Conservation (phyloP, 1,140 invertebrate genomes). For the Sesamia nonagrioides region DNA sequence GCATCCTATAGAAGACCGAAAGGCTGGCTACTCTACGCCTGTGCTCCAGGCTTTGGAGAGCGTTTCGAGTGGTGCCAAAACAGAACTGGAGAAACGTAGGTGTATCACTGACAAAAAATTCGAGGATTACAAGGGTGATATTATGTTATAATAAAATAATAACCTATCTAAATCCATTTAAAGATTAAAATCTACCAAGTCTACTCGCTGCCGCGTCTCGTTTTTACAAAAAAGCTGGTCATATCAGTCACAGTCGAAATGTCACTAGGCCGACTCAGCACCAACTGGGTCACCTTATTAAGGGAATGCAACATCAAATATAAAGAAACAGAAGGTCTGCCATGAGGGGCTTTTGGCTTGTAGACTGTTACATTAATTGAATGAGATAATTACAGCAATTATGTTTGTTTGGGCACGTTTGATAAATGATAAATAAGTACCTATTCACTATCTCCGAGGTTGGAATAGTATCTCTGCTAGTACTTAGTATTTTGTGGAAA, state of each 20-base stretch:
- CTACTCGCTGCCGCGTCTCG: not conserved
- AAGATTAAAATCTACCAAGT: not conserved
- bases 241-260: constrained; percentile 51
- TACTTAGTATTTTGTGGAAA: too few species aligned
- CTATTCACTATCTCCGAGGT: too few species aligned
- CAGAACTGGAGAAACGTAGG: too few species aligned
- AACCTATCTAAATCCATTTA: not conserved
- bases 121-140: too few species aligned
- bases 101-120: too few species aligned
- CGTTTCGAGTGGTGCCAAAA: too few species aligned
- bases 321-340: constrained; percentile 2
- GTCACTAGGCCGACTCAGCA: constrained; percentile 55
- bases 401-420: not conserved
- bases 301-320: constrained; percentile 36
- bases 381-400: not conserved
- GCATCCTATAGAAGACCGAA: too few species aligned
- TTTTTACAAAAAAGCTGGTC: constrained; percentile 16
- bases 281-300: constrained; percentile 60
- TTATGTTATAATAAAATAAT: not conserved
- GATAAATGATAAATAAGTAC: too few species aligned
- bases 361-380: too few species aligned
- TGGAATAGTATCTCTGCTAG: too few species aligned
- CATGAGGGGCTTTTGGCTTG: not conserved
- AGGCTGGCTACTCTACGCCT: too few species aligned
- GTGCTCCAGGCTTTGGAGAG: too few species aligned